Evolutionary conservation across 2,113 vertebrate species (phyloP), one percentile per base, ranked within the genome.

Genomic region (Esox niger): DNA sequence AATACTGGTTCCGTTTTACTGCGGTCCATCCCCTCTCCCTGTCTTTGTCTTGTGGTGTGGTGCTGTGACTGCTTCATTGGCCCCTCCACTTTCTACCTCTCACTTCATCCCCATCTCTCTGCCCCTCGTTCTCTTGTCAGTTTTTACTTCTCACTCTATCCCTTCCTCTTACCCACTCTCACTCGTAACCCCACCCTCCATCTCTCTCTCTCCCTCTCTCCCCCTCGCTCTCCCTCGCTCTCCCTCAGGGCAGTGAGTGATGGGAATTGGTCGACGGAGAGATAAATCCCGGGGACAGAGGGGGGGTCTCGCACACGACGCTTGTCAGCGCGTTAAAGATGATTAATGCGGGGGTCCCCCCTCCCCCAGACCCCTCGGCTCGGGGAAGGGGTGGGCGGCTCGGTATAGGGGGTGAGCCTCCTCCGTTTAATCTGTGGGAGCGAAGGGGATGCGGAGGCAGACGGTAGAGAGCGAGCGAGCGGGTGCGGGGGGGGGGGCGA

Each of bases 311-410:
- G 69, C 77, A 83, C 84, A 83, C 79, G 57, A 55, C 70, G 91
- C 92, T 94, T 99, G 97, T 98, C 97, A 97, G 91, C 86, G 85
- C 93, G 86, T 91, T 98, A 99, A 99, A 98, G 95, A 98, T 99
- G 97, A 99, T 98, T 97, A 96, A 98, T 98, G 95, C 4, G 87
- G 89, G 93, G 92, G 91, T 94, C 91, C 75, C 76, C 77, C 65
- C 72, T 60, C 52, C 47, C 83, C 84, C 38, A 74, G 81, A 81
- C 82, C 82, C 76, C 74, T 87, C 87, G 62, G 20, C 70, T 52
- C 73, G 29, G 26, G 11, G 6, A 25, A 11, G 9, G 8, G 38
- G n/a, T 33, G 21, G 1, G 61, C 13, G 20, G 54, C 8, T 1
- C 2, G 64, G 63, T 84, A 77, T 65, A 66, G 79, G 82, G 80